Percentiles rank a stretch among this genome's conserved stretches.
These are phyloP conservation scores for Pardosa pseudoannulata DNA, from an alignment of 2,888 invertebrate species.

Conservation along the genomic window DNA sequence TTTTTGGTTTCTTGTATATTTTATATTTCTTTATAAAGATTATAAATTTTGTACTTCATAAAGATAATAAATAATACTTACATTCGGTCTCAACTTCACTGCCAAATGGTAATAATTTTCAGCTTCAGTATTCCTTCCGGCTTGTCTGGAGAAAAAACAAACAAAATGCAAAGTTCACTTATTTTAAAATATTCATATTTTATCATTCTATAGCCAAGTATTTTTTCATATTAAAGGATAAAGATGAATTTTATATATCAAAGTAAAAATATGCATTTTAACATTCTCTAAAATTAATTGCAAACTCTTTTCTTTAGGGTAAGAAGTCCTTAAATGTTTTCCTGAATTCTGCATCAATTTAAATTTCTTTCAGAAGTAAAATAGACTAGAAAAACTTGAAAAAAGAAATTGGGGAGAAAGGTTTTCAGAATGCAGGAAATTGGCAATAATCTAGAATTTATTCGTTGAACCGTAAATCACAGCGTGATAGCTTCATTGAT, in stretches of 20 bases:
- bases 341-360: too few relatives aligned
- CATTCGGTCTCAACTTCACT: slow-evolving; percentile 82
- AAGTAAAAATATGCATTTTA: too few relatives aligned
- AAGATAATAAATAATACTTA: too few relatives aligned
- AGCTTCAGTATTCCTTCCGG: slow-evolving; percentile 87
- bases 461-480: slow-evolving; percentile 31
- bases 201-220: not conserved
- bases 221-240: not conserved
- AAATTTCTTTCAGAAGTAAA: not conserved
- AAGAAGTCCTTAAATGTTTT: too few relatives aligned
- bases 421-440: slow-evolving; percentile 24
- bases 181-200: not conserved
- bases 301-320: too few relatives aligned
- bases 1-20: too few relatives aligned
- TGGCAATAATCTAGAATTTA: slow-evolving; percentile 47
- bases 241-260: too few relatives aligned
- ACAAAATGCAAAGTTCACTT: not conserved
- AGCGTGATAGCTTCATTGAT: slow-evolving; percentile 34
- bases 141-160: slow-evolving; percentile 78
- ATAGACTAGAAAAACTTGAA: not conserved
- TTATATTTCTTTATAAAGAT: too few relatives aligned
- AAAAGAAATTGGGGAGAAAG: not conserved
- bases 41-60: too few relatives aligned
- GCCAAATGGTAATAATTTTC: slow-evolving; percentile 92
- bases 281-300: too few relatives aligned